A percentile compares a stretch with the other conserved stretches of the same genome.
phyloP scores from a whole-genome alignment of 2,888 invertebrate species.

The Acanthosoma haemorrhoidale region DNA sequence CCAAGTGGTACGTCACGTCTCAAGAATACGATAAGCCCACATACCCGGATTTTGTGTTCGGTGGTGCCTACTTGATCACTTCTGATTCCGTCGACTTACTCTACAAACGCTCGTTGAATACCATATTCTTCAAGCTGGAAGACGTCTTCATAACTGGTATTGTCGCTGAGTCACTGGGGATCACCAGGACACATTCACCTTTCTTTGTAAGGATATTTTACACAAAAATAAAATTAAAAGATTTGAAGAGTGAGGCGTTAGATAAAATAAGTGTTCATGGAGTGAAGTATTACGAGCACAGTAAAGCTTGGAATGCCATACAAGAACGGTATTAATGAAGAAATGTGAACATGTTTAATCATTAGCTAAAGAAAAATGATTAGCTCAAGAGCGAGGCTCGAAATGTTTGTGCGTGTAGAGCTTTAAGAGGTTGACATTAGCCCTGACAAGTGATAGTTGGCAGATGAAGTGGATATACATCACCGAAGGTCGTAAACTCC shows the following conservation, averaged over 20 bases:
- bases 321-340: too few species aligned
- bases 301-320: not conserved
- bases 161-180: not conserved
- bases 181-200: not conserved
- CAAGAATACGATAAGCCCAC: not conserved
- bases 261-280: not conserved
- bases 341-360: too few species aligned
- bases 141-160: not conserved
- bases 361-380: too few species aligned
- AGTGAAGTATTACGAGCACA: not conserved
- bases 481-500: too few species aligned
- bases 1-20: not conserved
- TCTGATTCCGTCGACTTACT: not conserved
- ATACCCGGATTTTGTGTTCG: not conserved
- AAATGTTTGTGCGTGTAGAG: too few species aligned
- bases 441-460: too few species aligned
- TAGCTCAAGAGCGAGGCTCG: too few species aligned
- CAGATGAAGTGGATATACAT: too few species aligned
- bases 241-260: not conserved
- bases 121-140: not conserved
- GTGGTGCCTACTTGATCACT: not conserved
- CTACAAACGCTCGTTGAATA: not conserved
- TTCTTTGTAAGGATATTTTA: not conserved
- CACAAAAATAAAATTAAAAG: not conserved
- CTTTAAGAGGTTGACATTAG: too few species aligned